Percentiles rank a stretch among this genome's conserved stretches.
phyloP scores from a whole-genome alignment of 1,140 invertebrate genomes.

The Drosophila neocordata region DNA sequence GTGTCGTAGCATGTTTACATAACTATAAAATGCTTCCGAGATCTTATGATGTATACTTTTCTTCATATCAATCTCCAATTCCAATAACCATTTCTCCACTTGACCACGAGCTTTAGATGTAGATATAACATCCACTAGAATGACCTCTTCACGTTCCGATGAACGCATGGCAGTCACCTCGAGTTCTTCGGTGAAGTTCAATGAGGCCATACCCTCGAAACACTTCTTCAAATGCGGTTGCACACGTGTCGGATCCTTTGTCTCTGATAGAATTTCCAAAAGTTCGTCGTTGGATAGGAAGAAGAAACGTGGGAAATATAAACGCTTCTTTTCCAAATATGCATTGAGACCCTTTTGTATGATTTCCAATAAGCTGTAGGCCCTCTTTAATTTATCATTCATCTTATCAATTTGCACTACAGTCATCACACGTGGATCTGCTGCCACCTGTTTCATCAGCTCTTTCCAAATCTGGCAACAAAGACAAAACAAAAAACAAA shows the following conservation, averaged over 20 bases:
- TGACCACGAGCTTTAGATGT: conserved; percentile 95
- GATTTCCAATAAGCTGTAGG: conserved; percentile 92
- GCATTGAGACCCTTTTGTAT: conserved; percentile 96
- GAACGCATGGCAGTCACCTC: conserved; percentile 96
- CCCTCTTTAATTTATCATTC: conserved; percentile 94
- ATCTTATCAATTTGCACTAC: conserved; percentile 97
- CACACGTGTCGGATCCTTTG: conserved; percentile 97
- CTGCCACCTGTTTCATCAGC: conserved; percentile 93
- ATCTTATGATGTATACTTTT: conserved; percentile 91
- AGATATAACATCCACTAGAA: conserved; percentile 91
- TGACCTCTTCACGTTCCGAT: conserved; percentile 92
- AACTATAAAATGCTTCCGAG: conserved; percentile 86
- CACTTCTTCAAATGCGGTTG: conserved; percentile 99
- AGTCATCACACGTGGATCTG: conserved; percentile 91
- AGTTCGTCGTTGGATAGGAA: conserved; percentile 98
- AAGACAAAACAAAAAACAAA: not conserved
- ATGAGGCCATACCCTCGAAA: conserved; percentile 94
- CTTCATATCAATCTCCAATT: conserved; percentile 96
- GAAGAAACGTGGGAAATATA: conserved; percentile 98
- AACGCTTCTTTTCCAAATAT: conserved; percentile 97
- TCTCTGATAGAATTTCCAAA: conserved; percentile 97
- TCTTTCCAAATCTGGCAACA: conserved; percentile 90
- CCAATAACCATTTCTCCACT: conserved; percentile 98
- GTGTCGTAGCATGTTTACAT: conserved; percentile 86
- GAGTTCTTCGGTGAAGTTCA: conserved; percentile 93